A percentile compares a stretch with the other conserved stretches of the same genome.
Evolutionary conservation across 2,113 vertebrate genomes (phyloP).

Genomic region (Circaetus cinerascens): DNA sequence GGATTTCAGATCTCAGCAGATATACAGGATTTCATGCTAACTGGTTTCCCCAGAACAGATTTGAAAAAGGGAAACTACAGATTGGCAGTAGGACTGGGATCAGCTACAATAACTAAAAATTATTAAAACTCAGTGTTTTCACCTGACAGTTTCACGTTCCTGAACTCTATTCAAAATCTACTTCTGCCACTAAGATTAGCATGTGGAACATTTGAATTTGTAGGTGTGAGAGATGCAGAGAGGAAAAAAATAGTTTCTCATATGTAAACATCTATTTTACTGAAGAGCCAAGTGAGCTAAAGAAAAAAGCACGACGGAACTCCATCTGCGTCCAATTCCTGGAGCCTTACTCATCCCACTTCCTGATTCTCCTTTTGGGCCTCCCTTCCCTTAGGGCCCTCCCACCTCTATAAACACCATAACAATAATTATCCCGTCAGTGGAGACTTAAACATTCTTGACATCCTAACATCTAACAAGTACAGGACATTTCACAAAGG

Average conservation of each 20-base stretch:
- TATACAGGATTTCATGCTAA: background rate
- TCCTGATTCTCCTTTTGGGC: slow-evolving; percentile 51
- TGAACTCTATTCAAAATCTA: background rate
- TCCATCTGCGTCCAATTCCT: slow-evolving; percentile 12
- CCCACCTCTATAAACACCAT: slow-evolving; percentile 42
- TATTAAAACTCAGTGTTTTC: background rate
- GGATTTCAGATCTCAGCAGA: background rate
- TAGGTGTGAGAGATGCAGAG: background rate
- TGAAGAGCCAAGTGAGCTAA: background rate
- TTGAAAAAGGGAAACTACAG: background rate
- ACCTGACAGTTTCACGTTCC: background rate
- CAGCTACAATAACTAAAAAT: background rate
- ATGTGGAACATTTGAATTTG: background rate
- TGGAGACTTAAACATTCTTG: slow-evolving; percentile 47
- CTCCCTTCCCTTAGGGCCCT: slow-evolving; percentile 50
- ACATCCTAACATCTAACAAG: slow-evolving; percentile 38
- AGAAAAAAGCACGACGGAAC: background rate
- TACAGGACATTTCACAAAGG: slow-evolving; percentile 42
- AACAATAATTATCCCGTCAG: slow-evolving; percentile 46
- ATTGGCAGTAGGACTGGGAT: background rate
- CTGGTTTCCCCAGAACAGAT: background rate
- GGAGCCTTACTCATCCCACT: slow-evolving; percentile 43
- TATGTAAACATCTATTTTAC: slow-evolving; percentile 12
- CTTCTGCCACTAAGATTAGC: background rate
- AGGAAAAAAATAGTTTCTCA: background rate